phyloP scores from a whole-genome alignment of 2,113 vertebrate species.

The Actenoides lindsayi region DNA sequence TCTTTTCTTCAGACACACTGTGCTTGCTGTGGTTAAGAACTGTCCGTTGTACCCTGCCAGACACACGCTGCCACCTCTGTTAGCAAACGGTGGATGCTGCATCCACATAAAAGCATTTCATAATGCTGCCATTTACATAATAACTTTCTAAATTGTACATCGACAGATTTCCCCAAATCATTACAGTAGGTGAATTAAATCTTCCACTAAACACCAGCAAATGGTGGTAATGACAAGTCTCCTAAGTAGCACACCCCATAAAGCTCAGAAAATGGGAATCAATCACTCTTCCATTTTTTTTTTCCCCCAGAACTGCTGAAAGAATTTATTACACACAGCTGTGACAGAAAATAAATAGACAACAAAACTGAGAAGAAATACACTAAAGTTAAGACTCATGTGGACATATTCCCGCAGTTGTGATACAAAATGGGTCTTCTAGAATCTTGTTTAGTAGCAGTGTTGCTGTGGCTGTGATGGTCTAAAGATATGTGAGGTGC shows the following conservation, averaged over 20 bases:
- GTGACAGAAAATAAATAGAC: conserved; percentile 61
- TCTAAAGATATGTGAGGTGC: conserved; percentile 3
- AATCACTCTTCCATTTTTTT: conserved; percentile 21
- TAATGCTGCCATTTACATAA: conserved; percentile 44
- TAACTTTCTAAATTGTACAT: conserved; percentile 36
- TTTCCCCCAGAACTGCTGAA: background rate
- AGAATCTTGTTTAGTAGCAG: background rate
- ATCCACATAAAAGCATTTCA: conserved; percentile 24
- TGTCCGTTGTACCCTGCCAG: background rate
- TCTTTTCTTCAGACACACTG: background rate
- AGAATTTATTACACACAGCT: conserved; percentile 50
- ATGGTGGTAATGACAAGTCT: conserved; percentile 19
- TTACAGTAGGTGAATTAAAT: conserved; percentile 58
- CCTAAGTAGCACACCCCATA: conserved; percentile 42
- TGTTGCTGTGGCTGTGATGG: background rate
- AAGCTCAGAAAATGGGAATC: conserved; percentile 55
- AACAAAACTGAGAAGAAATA: conserved; percentile 43
- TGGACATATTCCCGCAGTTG: background rate
- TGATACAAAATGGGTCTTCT: background rate
- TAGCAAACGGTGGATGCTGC: background rate
- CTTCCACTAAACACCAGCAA: conserved; percentile 43
- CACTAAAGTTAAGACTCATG: conserved; percentile 13
- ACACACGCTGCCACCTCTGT: background rate
- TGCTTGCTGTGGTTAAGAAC: conserved; percentile 2
- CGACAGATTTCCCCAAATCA: conserved; percentile 10